A percentile compares a stretch with the other conserved stretches of the same genome.
These are phyloP conservation scores for Diacarnus erythraeanus DNA, from an alignment of 37 sponge, comb jelly and placozoan genomes.

Conservation along the genomic window DNA sequence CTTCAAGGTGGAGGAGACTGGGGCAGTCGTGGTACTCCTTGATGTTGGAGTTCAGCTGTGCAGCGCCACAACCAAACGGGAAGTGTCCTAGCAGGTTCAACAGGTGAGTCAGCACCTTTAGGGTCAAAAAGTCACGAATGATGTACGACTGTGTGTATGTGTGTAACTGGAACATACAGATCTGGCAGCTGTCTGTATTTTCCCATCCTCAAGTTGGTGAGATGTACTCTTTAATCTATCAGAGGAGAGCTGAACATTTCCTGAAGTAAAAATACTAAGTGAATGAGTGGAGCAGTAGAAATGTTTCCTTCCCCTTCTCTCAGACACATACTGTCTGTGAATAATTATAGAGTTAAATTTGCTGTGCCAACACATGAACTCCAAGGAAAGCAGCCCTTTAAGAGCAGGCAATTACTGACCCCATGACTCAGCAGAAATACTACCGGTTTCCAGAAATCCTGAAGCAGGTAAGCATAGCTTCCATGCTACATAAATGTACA, in stretches of 20 bases:
- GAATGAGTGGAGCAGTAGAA: too few species aligned
- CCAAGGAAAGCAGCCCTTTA: too few species aligned
- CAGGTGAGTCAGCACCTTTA: conserved; percentile 72
- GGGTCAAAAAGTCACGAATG: background rate
- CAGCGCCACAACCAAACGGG: conserved; percentile 81
- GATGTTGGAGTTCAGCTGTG: conserved; percentile 68
- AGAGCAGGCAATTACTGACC: too few species aligned
- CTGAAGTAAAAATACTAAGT: background rate
- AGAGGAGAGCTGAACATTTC: conserved; percentile 2
- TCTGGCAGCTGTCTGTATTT: conserved; percentile 29
- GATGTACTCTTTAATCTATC: background rate
- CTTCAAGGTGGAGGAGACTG: conserved; percentile 40
- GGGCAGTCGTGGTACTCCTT: conserved; percentile 67
- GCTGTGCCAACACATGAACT: too few species aligned
- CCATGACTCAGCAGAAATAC: too few species aligned
- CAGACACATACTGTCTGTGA: too few species aligned
- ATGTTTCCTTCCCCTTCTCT: too few species aligned
- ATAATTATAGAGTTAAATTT: too few species aligned
- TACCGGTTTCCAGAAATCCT: too few species aligned
- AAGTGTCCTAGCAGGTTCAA: conserved; percentile 78
- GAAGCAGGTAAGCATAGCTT: background rate
- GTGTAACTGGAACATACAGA: background rate
- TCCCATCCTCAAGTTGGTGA: background rate
- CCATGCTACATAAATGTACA: too few species aligned
- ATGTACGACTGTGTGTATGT: background rate